Evolutionary conservation across 1,140 invertebrate genomes (phyloP), one percentile per base, ranked within the genome.

Genomic region (Subanguina moxae): DNA sequence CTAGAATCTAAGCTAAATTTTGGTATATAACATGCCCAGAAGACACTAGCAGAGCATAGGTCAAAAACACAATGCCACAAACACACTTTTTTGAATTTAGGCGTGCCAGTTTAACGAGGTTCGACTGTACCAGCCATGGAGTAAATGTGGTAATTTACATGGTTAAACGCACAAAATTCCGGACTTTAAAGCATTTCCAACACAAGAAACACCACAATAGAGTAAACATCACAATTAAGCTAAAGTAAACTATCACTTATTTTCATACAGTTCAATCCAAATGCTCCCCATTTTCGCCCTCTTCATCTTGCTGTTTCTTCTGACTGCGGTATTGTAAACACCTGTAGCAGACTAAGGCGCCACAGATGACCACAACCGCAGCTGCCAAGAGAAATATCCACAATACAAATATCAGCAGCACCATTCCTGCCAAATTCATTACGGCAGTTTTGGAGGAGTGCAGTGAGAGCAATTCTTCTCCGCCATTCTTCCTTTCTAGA

Each of bases 401-500:
- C 27, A 72, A 23, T 11, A 75, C 25, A 43, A 71, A 68, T 19
- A 71, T 59, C 19, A 73, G 45, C 15, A 72, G 19, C 0, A 71
- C 25, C 8, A 71, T 25, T 19, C 48, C 70, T 21, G 38, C 42
- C 58, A 65, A 66, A 19, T 65, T 63, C 19, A 72, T 30, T 19
- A 73, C 17, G 0, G 70, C 70, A 1, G 25, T 27, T 43, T 72
- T 71, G 15, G 70, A 69, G 30, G 67, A 27, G 17, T 59, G 19
- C 11, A 69, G 46, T 27, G 67, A 28, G 15, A 69, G 25, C 58
- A 43, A 23, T 71, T 32, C 69, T 21, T 25, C 28, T 23, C 21
- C 23, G 28, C n/a, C 7, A 32, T 3, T 7, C 48, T 21, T 52
- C 48, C n/a, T 3, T 52, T 19, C n/a, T 8, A 19, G 17, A 52